These are phyloP conservation scores for Nerophis ophidion DNA, from an alignment of 2,113 vertebrate genomes.

Conservation along the genomic window DNA sequence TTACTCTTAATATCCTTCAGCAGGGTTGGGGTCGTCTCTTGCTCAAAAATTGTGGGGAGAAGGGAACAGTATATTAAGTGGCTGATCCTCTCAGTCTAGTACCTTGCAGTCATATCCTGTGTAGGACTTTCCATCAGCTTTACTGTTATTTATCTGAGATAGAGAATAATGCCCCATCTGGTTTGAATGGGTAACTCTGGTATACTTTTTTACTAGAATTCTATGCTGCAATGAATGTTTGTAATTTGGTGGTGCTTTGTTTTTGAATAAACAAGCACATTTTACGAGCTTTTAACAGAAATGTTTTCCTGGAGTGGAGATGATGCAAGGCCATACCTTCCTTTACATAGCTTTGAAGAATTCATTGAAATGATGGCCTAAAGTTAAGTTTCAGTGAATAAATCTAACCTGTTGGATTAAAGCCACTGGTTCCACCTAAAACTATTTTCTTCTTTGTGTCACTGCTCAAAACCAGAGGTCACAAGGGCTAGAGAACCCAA, in stretches of 20 bases:
- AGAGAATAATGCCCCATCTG: constrained; percentile 23
- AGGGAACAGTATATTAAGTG: constrained; percentile 53
- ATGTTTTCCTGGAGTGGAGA: background rate
- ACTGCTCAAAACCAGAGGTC: constrained; percentile 17
- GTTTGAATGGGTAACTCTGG: constrained; percentile 34
- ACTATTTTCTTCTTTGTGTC: background rate
- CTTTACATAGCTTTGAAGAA: background rate
- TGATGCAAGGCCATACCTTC: background rate
- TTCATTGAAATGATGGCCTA: too few relatives aligned
- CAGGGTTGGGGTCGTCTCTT: constrained; percentile 51
- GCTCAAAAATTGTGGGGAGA: constrained; percentile 68
- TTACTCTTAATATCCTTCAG: constrained; percentile 53
- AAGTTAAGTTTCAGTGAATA: background rate
- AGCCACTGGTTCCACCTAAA: background rate
- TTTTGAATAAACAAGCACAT: background rate
- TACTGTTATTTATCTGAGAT: constrained; percentile 33
- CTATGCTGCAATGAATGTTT: background rate
- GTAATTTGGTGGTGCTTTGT: background rate
- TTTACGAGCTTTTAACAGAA: background rate
- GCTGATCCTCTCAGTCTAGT: constrained; percentile 67
- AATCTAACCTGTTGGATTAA: constrained; percentile 9
- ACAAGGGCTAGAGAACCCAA: constrained; percentile 19
- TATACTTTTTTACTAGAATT: background rate
- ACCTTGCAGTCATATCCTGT: constrained; percentile 68
- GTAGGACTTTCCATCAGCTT: constrained; percentile 46